phyloP scores from a whole-genome alignment of 1,140 invertebrate species.

The Drosophila fuyamai region DNA sequence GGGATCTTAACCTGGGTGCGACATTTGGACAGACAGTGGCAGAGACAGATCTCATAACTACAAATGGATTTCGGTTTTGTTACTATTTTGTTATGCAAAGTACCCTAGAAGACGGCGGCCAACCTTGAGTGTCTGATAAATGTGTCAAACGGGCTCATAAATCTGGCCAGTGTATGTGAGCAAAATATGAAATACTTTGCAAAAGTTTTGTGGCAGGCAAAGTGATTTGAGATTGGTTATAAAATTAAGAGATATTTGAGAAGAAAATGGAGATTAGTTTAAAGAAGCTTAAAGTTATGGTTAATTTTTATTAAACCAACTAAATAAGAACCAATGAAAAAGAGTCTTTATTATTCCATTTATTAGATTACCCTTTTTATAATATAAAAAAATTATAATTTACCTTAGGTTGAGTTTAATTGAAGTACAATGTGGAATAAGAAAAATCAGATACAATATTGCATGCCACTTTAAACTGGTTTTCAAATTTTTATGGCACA shows the following conservation, averaged over 20 bases:
- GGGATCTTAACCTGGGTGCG: slow-evolving; percentile 32
- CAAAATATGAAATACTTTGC: slow-evolving; percentile 32
- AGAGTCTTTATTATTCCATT: too few relatives aligned
- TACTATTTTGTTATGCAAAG: slow-evolving; percentile 43
- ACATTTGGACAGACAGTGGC: slow-evolving; percentile 29
- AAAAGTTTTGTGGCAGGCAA: slow-evolving; percentile 20
- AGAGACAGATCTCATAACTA: slow-evolving; percentile 38
- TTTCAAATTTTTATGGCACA: not conserved
- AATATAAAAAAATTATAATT: too few relatives aligned
- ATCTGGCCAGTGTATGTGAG: slow-evolving; percentile 19
- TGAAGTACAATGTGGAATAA: not conserved
- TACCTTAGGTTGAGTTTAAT: too few relatives aligned
- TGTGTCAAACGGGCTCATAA: slow-evolving; percentile 44
- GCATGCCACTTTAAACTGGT: not conserved
- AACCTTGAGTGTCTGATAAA: slow-evolving; percentile 43
- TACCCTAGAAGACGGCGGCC: slow-evolving; percentile 27
- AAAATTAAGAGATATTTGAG: not conserved
- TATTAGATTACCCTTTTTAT: too few relatives aligned
- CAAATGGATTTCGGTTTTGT: slow-evolving; percentile 33
- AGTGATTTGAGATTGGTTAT: slow-evolving; percentile 7
- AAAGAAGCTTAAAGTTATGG: not conserved
- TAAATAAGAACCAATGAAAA: too few relatives aligned
- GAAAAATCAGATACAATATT: not conserved
- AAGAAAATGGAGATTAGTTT: not conserved
- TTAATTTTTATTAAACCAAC: not conserved